Evolutionary conservation across 2,113 vertebrate genomes (phyloP), one percentile per base, ranked within the genome.

Genomic region (Urocolius indicus): DNA sequence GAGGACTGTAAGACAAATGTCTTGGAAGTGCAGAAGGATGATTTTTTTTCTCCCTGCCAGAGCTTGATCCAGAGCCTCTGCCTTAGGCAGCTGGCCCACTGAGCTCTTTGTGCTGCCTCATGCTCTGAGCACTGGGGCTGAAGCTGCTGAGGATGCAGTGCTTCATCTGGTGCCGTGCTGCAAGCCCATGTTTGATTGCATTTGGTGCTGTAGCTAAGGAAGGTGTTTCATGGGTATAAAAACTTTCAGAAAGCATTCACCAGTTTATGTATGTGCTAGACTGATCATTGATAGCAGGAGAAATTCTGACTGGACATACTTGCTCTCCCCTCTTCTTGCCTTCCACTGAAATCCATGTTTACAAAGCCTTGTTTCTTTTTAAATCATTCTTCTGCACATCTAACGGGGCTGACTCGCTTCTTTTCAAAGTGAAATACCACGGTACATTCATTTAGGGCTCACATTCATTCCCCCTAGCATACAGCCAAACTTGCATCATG

Each of bases 291-390:
- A 91, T 32, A 95, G 80, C 62, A 49, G 36, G 49, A 89, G 66
- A 91, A 79, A 93, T 82, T 94, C 87, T 94, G 86, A 75, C 89
- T 90, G 48, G 30, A 52, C 0, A 8, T 36, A 43, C 36, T 84
- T 2, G 11, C 49, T 75, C 5, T 29, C 43, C 36, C 16, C 20
- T 1, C 1, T 69, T 89, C 87, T 80, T 0, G 0, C 21, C 15
- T 58, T 65, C 58, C 51, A 51, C 66, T 0, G 8, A 86, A 94
- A 88, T 83, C 48, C 55, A 88, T 90, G 85, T 76, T 90, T 80
- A 88, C 59, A 67, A 43, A 95, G 76, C 63, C 48, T 86, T 84
- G 73, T 94, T 91, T 90, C 87, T 46, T 90, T 93, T 92, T 72
- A 93, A 73, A 83, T 94, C 52, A 84, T 75, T 77, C 79, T 84